Conservation (phyloP, 2,113 vertebrate species). For the Motacilla alba region DNA sequence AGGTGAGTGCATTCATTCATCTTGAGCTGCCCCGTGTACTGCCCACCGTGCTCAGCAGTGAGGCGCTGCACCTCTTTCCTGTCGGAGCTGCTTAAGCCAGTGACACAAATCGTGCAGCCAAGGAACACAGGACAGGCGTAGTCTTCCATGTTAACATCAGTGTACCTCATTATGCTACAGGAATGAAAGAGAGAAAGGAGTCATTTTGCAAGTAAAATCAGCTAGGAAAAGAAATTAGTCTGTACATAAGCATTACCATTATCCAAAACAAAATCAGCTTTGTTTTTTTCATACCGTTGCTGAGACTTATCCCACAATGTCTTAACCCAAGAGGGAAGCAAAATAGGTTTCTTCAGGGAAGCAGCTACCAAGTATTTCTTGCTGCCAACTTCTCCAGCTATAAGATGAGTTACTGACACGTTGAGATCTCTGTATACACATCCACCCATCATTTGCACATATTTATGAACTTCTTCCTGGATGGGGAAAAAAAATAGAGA, state of each 20-base stretch:
- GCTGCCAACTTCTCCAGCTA: slow-evolving; percentile 97
- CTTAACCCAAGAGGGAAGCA: slow-evolving; percentile 91
- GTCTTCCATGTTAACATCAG: slow-evolving; percentile 83
- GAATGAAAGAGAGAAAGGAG: not conserved
- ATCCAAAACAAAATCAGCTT: not conserved
- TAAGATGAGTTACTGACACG: slow-evolving; percentile 90
- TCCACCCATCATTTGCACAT: slow-evolving; percentile 95
- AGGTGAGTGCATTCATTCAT: slow-evolving; percentile 98
- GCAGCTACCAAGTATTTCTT: slow-evolving; percentile 98
- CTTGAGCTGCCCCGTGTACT: slow-evolving; percentile 90
- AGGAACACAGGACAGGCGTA: slow-evolving; percentile 86
- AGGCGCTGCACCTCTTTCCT: slow-evolving; percentile 90
- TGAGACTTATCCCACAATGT: slow-evolving; percentile 91
- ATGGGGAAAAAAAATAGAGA: not conserved
- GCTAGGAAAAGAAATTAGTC: not conserved
- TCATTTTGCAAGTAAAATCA: not conserved
- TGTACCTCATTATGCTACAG: slow-evolving; percentile 81
- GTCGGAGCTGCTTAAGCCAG: slow-evolving; percentile 83
- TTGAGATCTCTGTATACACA: slow-evolving; percentile 87
- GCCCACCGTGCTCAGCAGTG: slow-evolving; percentile 84
- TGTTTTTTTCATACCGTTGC: slow-evolving; percentile 74
- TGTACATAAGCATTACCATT: not conserved
- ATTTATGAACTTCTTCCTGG: slow-evolving; percentile 89
- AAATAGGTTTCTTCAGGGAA: slow-evolving; percentile 88
- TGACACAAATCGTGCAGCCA: slow-evolving; percentile 92